These are phyloP conservation scores for Crocodylus rhombifer DNA, from an alignment of 2,797 vertebrate genomes.

Conservation along the genomic window DNA sequence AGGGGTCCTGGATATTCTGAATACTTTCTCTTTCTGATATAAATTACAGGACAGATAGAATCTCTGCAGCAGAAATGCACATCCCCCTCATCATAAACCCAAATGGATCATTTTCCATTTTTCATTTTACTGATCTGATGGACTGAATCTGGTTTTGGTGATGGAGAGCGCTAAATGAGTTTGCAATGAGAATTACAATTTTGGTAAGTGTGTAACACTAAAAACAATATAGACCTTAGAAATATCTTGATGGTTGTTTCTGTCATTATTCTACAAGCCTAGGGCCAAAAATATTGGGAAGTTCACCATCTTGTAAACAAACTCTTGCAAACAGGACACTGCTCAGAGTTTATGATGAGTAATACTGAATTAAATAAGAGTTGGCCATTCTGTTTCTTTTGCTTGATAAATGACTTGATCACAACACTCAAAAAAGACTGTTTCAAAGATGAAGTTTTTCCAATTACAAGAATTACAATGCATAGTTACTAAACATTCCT, in stretches of 20 bases:
- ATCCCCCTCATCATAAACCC: too few relatives aligned
- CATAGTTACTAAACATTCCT: neutral
- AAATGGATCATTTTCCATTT: too few relatives aligned
- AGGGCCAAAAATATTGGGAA: neutral
- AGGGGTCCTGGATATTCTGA: neutral
- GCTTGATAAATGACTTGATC: slow-evolving; percentile 82
- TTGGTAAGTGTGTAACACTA: neutral
- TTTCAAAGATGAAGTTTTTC: slow-evolving; percentile 72
- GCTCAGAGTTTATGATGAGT: slow-evolving; percentile 72
- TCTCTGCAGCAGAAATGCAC: neutral
- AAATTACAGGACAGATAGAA: neutral
- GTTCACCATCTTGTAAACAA: neutral
- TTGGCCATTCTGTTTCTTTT: slow-evolving; percentile 48
- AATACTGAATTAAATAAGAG: slow-evolving; percentile 73
- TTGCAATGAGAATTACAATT: neutral
- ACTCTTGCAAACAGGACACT: neutral
- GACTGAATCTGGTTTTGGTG: neutral
- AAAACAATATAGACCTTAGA: neutral
- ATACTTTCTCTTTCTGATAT: neutral
- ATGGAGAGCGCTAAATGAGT: neutral
- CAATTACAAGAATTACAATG: neutral
- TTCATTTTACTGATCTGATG: neutral
- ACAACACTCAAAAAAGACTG: slow-evolving; percentile 75
- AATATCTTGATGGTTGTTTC: neutral
- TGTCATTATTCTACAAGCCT: neutral